These are phyloP conservation scores for Azemiops feae DNA, from an alignment of 2,113 vertebrate species.

Conservation along the genomic window DNA sequence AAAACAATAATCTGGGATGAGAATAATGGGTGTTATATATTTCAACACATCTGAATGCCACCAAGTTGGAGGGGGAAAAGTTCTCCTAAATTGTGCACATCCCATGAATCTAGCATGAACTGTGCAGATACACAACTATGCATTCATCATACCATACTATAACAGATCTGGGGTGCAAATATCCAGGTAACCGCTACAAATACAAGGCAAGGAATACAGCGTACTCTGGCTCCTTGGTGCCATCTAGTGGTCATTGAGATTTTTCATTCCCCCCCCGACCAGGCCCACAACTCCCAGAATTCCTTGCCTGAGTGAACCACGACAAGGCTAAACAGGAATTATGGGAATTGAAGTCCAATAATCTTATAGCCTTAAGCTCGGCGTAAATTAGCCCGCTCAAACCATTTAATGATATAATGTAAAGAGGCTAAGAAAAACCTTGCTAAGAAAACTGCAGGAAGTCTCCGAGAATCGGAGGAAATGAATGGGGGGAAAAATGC, in stretches of 20 bases:
- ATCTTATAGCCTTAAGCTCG: not conserved
- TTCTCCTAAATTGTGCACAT: not conserved
- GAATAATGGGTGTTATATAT: not conserved
- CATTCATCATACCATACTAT: not conserved
- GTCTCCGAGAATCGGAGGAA: not conserved
- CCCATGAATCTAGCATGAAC: not conserved
- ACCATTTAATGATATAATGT: not conserved
- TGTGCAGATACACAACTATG: not conserved
- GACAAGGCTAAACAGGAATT: not conserved
- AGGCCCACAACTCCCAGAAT: not conserved
- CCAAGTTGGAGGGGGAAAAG: not conserved
- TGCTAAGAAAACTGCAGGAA: not conserved
- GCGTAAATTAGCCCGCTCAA: not conserved
- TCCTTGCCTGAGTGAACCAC: not conserved
- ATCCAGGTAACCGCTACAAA: not conserved
- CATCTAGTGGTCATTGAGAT: not conserved
- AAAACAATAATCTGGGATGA: no score
- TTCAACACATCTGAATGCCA: not conserved
- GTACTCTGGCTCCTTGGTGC: not conserved
- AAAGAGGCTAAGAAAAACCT: not conserved
- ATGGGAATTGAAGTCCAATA: not conserved
- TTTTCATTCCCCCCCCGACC: not conserved
- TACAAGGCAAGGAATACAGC: not conserved
- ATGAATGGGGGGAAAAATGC: not conserved
- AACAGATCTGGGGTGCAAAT: not conserved